Conservation (phyloP, 2,888 invertebrate genomes). For the Hyalella azteca region DNA sequence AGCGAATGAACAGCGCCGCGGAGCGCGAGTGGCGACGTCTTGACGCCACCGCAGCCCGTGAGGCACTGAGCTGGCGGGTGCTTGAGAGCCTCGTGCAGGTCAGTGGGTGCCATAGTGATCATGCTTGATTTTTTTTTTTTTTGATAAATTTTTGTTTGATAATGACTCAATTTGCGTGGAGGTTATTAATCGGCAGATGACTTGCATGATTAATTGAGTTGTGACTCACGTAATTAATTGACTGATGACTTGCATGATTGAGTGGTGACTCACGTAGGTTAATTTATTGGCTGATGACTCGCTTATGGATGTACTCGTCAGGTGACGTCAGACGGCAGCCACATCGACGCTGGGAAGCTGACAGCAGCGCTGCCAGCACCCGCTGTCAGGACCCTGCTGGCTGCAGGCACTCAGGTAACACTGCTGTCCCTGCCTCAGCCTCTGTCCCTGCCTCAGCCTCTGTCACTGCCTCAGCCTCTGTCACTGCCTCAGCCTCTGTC, state of each 20-base stretch:
- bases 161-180: neutral
- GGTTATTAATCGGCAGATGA: neutral
- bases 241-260: neutral
- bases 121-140: neutral
- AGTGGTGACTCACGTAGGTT: neutral
- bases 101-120: neutral
- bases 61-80: conserved; percentile 10
- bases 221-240: neutral
- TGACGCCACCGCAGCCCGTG: neutral
- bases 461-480: neutral
- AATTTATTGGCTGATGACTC: neutral
- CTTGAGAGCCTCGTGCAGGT: neutral
- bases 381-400: neutral
- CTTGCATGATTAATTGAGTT: neutral
- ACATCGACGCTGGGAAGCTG: neutral
- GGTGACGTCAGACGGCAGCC: neutral
- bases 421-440: neutral
- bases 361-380: neutral
- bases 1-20: neutral
- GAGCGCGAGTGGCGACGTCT: neutral
- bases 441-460: no score
- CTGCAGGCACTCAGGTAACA: neutral
- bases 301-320: neutral
- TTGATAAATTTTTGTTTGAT: neutral
- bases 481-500: neutral